Percentiles rank a stretch among this genome's conserved stretches.
Conservation (phyloP, 1,140 invertebrate genomes). For the Drusus annulatus region DNA sequence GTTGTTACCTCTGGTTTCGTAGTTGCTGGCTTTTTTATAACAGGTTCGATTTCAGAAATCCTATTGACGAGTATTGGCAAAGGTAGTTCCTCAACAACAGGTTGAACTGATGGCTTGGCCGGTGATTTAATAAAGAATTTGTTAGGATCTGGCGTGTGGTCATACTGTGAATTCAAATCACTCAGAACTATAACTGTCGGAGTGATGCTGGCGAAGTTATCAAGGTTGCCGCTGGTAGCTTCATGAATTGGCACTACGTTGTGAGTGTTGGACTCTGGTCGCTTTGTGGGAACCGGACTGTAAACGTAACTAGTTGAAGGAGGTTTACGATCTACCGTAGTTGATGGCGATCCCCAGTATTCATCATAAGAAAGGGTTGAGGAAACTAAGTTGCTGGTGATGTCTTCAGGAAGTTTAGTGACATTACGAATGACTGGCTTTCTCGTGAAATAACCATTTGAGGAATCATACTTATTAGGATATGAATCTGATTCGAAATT, state of each 20-base stretch:
- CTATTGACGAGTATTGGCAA: no score
- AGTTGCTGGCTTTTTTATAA: constrained; percentile 59
- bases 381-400: constrained; percentile 27
- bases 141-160: constrained; percentile 64
- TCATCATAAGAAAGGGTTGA: constrained; percentile 57
- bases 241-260: constrained; percentile 56
- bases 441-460: constrained; percentile 59
- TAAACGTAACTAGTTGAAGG: constrained; percentile 61
- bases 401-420: constrained; percentile 50
- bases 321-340: constrained; percentile 49
- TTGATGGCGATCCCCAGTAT: constrained; percentile 52
- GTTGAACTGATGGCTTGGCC: constrained; percentile 56
- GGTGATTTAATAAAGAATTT: constrained; percentile 57
- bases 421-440: constrained; percentile 67
- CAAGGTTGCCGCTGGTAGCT: constrained; percentile 52
- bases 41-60: no score
- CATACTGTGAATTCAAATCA: constrained; percentile 64
- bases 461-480: constrained; percentile 47
- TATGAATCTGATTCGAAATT: constrained; percentile 55
- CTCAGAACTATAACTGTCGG: constrained; percentile 83
- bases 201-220: constrained; percentile 73
- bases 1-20: constrained; percentile 66
- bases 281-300: constrained; percentile 55
- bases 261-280: constrained; percentile 55
- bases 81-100: constrained; percentile 3